Evolutionary conservation across 2,888 invertebrate genomes (phyloP).

Genomic region (Tryphoninae sp.): DNA sequence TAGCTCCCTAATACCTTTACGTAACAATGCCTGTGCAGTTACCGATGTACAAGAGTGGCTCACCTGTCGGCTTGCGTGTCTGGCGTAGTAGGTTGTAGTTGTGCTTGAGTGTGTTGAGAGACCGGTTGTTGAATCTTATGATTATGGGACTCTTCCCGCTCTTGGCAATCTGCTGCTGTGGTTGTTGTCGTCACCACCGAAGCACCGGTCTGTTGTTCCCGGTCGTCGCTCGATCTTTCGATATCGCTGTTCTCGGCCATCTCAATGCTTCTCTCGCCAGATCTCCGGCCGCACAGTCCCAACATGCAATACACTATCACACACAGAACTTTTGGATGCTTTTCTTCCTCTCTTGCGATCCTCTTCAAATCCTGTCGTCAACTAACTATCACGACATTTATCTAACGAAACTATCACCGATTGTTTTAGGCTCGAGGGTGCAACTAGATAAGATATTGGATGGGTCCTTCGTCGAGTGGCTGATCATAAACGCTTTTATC

Average conservation of each 20-base stretch:
- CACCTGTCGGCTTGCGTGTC: conserved; percentile 69
- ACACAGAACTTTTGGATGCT: conserved; percentile 66
- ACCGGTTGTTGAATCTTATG: conserved; percentile 23
- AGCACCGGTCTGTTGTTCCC: conserved; percentile 35
- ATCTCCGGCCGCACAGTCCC: conserved; percentile 69
- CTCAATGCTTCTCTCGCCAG: conserved; percentile 59
- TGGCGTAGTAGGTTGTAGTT: conserved; percentile 62
- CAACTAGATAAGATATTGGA: background rate
- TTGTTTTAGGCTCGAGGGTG: background rate
- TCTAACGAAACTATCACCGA: conserved; percentile 2
- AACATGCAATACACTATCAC: conserved; percentile 73
- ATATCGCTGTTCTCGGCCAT: conserved; percentile 73
- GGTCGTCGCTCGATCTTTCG: conserved; percentile 52
- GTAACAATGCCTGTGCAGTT: too few relatives aligned
- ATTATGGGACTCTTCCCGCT: conserved; percentile 44
- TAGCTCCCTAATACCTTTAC: too few relatives aligned
- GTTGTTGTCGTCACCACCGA: conserved; percentile 29
- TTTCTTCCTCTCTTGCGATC: background rate
- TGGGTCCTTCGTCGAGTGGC: background rate
- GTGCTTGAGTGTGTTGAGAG: conserved; percentile 44
- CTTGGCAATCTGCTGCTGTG: conserved; percentile 51
- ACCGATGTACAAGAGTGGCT: conserved; percentile 38
- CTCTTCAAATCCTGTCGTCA: background rate
- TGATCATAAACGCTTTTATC: conserved; percentile 7
- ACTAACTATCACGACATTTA: background rate